Percentiles rank a stretch among this genome's conserved stretches.
phyloP scores from a whole-genome alignment of 2,797 vertebrate genomes.

The Sebastes trivittatus region DNA sequence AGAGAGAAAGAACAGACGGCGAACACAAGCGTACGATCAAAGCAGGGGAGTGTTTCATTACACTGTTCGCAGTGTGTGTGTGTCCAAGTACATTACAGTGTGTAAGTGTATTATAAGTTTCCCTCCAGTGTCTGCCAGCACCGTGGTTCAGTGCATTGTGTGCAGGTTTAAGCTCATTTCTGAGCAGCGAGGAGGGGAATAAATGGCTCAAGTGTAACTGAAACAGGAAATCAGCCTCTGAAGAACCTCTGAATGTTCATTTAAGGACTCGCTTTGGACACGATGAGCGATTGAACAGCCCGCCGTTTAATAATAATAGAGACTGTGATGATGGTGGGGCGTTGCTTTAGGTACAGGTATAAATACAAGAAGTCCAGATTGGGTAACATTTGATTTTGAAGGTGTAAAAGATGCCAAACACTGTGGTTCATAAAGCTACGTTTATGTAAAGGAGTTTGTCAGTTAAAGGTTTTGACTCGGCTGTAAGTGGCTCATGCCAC shows the following conservation, averaged over 20 bases:
- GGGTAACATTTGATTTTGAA: not conserved
- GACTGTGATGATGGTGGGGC: not conserved
- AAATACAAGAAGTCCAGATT: not conserved
- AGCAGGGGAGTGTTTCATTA: not conserved
- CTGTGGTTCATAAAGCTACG: not conserved
- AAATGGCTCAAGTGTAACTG: not conserved
- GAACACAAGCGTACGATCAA: not conserved
- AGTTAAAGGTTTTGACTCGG: too few species aligned
- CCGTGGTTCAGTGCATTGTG: conserved; percentile 14
- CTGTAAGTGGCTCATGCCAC: too few species aligned
- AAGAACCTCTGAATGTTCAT: not conserved
- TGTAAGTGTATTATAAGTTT: conserved; percentile 37
- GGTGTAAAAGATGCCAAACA: not conserved
- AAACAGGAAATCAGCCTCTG: not conserved
- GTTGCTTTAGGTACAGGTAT: not conserved
- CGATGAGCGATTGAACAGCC: not conserved
- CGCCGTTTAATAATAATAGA: not conserved
- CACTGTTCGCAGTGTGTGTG: conserved; percentile 5
- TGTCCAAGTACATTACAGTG: conserved; percentile 29
- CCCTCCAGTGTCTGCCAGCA: not conserved
- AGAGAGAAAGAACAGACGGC: not conserved
- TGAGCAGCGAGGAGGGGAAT: not conserved
- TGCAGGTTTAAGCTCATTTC: conserved; percentile 10
- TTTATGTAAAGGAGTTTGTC: not conserved
- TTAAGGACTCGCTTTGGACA: not conserved